These are phyloP conservation scores for Pseudochaenichthys georgianus DNA, from an alignment of 2,797 vertebrate genomes.

Conservation along the genomic window DNA sequence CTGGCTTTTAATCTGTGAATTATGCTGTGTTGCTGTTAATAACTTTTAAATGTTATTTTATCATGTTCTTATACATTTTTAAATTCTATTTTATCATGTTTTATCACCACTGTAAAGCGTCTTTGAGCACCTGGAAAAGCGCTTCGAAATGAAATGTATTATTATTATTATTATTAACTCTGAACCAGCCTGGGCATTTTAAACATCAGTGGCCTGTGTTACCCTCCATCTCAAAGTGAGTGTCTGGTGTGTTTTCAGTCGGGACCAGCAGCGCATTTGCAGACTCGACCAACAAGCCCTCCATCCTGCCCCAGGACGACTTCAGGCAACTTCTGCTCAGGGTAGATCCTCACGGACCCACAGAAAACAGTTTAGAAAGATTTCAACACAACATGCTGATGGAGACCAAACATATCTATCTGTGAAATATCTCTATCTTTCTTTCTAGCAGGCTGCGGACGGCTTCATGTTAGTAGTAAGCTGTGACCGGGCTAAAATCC, in stretches of 20 bases:
- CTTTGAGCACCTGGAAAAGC: too few relatives aligned
- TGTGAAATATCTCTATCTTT: neutral
- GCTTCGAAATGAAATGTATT: too few relatives aligned
- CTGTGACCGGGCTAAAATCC: conserved; percentile 96
- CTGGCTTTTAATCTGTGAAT: too few relatives aligned
- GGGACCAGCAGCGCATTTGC: conserved; percentile 90
- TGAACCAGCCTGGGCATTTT: neutral
- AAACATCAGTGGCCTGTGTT: accelerated
- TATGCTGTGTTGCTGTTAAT: too few relatives aligned
- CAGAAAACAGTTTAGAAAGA: too few relatives aligned
- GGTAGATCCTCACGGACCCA: conserved; percentile 74
- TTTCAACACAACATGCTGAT: too few relatives aligned
- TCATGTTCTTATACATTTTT: too few relatives aligned
- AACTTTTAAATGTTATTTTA: too few relatives aligned
- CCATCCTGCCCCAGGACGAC: conserved; percentile 94
- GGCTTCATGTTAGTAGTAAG: conserved; percentile 97
- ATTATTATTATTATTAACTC: too few relatives aligned
- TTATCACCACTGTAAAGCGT: too few relatives aligned
- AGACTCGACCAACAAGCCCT: conserved; percentile 91
- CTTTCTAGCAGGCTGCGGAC: conserved; percentile 88
- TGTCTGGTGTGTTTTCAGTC: conserved; percentile 38
- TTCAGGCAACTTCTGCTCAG: conserved; percentile 92
- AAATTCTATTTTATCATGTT: too few relatives aligned
- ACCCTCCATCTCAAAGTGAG: neutral
- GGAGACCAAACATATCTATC: too few relatives aligned